Evolutionary conservation across 1,140 invertebrate genomes (phyloP), one percentile per base, ranked within the genome.

Genomic region (Aphis craccivora): DNA sequence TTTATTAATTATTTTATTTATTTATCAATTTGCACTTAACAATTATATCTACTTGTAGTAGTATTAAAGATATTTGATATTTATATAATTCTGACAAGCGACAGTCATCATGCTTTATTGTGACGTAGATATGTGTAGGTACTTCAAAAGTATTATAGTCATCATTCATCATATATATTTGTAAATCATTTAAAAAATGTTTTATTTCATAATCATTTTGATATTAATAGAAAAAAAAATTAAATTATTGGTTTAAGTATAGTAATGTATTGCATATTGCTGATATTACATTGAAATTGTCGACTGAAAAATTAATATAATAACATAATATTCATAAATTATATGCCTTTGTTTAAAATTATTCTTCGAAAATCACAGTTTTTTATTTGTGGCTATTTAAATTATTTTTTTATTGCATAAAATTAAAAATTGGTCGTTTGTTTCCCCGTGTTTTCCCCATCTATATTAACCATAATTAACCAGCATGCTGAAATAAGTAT

Each of bases 1-100:
- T n/a, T n/a, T n/a, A 76, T 20, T 35, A 67, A n/a, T 67, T 67
- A 76, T 76, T 76, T n/a, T 67, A 76, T 76, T 76, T 76, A 76
- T 76, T 76, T 76, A n/a, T n/a, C 1, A 2, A 76, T 76, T n/a
- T 76, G 14, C 60, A 76, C 60, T 76, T 76, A 2, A 1, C 1
- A 76, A 76, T n/a, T 5, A 5, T n/a, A n/a, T 14, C 60, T 76
- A 76, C 14, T 6, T 76, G n/a, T 76, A 18, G 14, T n/a, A 76
- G 14, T 30, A 76, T 14, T n/a, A 1, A 18, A n/a, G 60, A 14
- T 76, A 18, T n/a, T 76, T n/a, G 1, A 53, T 67, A 67, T 67
- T 67, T 67, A 67, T 67, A 30, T 76, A 76, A 76, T 76, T 9
- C 30, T 67, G n/a, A 76, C 30, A n/a, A 76, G 30, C 30, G 30